phyloP scores from a whole-genome alignment of 2,888 invertebrate genomes.

The Cyclophora albipunctata region DNA sequence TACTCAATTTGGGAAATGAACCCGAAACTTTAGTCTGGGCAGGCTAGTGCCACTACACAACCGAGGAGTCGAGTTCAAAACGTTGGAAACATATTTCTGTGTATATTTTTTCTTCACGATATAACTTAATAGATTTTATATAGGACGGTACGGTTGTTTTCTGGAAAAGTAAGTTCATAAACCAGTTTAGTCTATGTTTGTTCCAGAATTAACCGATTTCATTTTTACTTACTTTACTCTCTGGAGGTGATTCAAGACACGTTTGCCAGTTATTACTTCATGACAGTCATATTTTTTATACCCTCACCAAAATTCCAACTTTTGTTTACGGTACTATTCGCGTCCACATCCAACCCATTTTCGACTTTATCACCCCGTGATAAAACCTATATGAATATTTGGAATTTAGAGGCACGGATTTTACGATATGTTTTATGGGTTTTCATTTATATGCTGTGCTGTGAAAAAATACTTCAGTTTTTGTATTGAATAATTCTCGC shows the following conservation, averaged over 20 bases:
- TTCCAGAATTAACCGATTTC: constrained; percentile 9
- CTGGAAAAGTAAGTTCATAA: too few species aligned
- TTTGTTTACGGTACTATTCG: constrained; percentile 13
- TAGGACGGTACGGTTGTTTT: too few species aligned
- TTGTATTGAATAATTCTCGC: constrained; percentile 20
- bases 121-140: too few species aligned
- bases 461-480: constrained; percentile 20
- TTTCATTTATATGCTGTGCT: constrained; percentile 27
- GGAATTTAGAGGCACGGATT: constrained; percentile 18
- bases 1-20: too few species aligned
- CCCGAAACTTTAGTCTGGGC: too few species aligned
- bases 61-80: too few species aligned
- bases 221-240: constrained; percentile 8
- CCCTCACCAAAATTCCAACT: constrained; percentile 17
- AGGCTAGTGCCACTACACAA: too few species aligned
- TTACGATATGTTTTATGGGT: constrained; percentile 31
- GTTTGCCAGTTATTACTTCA: constrained; percentile 33
- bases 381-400: constrained; percentile 7
- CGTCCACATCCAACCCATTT: constrained; percentile 4
- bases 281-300: constrained; percentile 37
- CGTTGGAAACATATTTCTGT: too few species aligned
- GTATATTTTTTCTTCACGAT: too few species aligned
- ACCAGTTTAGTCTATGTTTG: too few species aligned
- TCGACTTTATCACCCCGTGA: constrained; percentile 7
- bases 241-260: constrained; percentile 26